These are phyloP conservation scores for Cryptocephalus primarius DNA, from an alignment of 2,888 invertebrate species.

Conservation along the genomic window DNA sequence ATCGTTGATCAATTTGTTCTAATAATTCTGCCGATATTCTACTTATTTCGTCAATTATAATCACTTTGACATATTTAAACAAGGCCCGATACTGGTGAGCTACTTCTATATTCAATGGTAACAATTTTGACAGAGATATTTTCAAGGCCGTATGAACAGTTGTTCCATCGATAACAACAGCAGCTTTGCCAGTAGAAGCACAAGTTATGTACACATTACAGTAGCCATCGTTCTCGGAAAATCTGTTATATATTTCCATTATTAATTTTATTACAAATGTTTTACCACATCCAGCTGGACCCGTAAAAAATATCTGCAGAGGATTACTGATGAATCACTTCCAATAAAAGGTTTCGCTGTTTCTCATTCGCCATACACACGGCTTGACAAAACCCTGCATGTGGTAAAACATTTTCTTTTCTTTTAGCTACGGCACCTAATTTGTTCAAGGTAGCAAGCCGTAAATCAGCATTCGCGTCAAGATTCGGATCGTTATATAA, in stretches of 20 bases:
- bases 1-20: neutral
- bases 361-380: neutral
- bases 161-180: conserved; percentile 29
- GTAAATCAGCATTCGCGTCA: neutral
- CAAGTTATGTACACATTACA: conserved; percentile 27
- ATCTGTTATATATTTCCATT: conserved; percentile 35
- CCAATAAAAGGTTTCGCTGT: neutral
- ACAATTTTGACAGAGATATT: neutral
- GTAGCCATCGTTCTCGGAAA: conserved; percentile 22
- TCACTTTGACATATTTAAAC: neutral
- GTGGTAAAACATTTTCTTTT: neutral
- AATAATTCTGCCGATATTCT: neutral
- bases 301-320: neutral
- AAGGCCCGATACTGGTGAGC: neutral
- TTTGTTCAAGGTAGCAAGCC: neutral
- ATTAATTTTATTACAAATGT: conserved; percentile 13
- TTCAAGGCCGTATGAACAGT: conserved; percentile 26
- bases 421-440: neutral
- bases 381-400: neutral
- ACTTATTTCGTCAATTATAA: neutral
- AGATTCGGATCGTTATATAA: neutral
- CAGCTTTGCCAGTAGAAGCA: conserved; percentile 32
- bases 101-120: neutral
- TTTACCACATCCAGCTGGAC: conserved; percentile 9
- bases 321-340: neutral